phyloP scores from a whole-genome alignment of 2,113 vertebrate genomes.

The Struthidea cinerea region DNA sequence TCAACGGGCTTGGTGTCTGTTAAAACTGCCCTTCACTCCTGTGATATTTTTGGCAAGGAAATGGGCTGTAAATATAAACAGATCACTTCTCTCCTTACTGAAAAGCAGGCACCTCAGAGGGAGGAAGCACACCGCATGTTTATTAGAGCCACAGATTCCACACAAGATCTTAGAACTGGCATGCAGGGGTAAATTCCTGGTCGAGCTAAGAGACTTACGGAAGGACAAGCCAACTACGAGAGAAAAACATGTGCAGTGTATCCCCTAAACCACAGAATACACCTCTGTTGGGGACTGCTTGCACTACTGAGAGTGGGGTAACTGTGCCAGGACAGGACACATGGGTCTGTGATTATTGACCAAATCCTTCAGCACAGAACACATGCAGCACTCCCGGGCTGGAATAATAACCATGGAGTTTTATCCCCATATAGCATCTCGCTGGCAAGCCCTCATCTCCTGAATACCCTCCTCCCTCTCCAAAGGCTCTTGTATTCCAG shows the following conservation, averaged over 20 bases:
- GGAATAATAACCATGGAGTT: not conserved
- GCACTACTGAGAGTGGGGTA: not conserved
- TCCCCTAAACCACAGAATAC: not conserved
- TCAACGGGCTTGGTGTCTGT: not conserved
- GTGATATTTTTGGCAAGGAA: conserved; percentile 45
- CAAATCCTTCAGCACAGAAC: not conserved
- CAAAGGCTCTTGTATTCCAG: not conserved
- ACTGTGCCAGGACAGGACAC: not conserved
- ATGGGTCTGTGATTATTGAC: not conserved
- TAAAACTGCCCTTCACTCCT: conserved; percentile 33
- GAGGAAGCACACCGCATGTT: conserved; percentile 11
- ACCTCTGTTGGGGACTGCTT: not conserved
- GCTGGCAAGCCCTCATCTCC: not conserved
- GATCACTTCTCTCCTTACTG: conserved; percentile 27
- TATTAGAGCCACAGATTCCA: conserved; percentile 33
- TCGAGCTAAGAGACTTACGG: not conserved
- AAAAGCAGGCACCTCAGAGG: conserved; percentile 21
- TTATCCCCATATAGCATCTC: not conserved
- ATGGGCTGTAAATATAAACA: conserved; percentile 31
- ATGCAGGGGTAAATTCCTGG: not conserved
- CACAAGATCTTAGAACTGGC: not conserved
- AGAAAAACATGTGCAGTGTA: not conserved
- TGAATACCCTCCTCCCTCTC: not conserved
- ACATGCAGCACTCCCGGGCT: accelerated
- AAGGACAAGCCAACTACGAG: not conserved